phyloP scores from a whole-genome alignment of 2,888 invertebrate species.

The Chironomus riparius region DNA sequence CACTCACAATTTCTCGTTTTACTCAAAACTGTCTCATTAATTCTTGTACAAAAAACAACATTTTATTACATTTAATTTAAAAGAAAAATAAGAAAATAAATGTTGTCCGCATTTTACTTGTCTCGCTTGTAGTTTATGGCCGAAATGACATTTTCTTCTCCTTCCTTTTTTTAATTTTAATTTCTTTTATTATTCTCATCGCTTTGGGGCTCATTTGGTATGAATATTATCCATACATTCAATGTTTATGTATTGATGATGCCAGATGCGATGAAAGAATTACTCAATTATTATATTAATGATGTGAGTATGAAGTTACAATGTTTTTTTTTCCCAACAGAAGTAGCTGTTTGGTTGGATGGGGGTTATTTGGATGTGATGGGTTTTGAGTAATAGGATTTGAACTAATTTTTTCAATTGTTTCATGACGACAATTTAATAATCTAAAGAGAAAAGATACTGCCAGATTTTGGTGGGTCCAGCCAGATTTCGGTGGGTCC shows the following conservation, averaged over 20 bases:
- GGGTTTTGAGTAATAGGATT: no score
- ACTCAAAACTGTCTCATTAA: constrained; percentile 16
- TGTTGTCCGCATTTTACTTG: constrained; percentile 24
- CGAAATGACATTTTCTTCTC: constrained; percentile 6
- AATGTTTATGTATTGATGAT: background rate
- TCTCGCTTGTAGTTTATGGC: constrained; percentile 8
- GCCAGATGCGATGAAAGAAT: background rate
- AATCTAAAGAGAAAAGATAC: no score
- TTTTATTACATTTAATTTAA: constrained; percentile 22
- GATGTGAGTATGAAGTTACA: background rate
- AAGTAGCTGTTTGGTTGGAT: background rate
- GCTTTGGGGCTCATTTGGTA: background rate
- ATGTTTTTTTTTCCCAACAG: no score
- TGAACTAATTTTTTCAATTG: no score
- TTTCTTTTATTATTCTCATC: background rate
- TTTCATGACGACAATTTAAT: no score
- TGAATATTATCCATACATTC: background rate
- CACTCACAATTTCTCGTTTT: background rate
- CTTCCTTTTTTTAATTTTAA: no score
- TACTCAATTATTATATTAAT: background rate
- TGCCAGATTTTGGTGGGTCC: no score
- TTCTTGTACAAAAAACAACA: background rate
- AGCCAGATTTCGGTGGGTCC: no score
- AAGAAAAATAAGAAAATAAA: background rate
- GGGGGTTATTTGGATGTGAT: background rate